phyloP scores from a whole-genome alignment of 2,888 invertebrate species.

The Synanthedon myopaeformis region DNA sequence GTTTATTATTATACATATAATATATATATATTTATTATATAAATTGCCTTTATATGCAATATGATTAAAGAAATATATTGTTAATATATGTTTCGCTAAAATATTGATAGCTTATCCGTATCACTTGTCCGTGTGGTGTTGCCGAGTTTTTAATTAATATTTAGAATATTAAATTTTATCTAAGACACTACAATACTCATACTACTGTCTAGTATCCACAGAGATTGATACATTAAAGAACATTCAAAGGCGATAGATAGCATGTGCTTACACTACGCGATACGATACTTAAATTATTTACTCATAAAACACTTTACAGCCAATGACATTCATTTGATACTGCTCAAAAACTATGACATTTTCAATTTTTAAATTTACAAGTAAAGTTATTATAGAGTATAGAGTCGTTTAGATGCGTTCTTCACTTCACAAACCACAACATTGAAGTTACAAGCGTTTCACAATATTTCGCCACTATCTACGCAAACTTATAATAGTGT shows the following conservation, averaged over 20 bases:
- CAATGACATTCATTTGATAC: conserved; percentile 21
- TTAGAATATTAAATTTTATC: conserved; percentile 65
- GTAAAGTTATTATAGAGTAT: no score
- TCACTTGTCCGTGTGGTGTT: conserved; percentile 67
- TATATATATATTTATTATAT: conserved; percentile 23
- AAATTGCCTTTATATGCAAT: conserved; percentile 50
- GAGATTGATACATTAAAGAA: conserved; percentile 55
- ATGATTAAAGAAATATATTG: conserved; percentile 51
- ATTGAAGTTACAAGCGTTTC: background rate
- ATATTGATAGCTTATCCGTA: conserved; percentile 54
- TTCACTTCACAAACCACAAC: background rate
- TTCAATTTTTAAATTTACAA: conserved; percentile 3
- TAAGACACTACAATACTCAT: conserved; percentile 51
- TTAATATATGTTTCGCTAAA: conserved; percentile 41
- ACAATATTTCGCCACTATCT: no score
- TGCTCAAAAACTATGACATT: conserved; percentile 12
- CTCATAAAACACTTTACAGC: conserved; percentile 28
- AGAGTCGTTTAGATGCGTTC: no score
- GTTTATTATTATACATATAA: conserved; percentile 6
- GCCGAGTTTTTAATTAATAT: conserved; percentile 46
- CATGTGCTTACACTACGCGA: conserved; percentile 48
- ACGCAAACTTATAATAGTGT: no score
- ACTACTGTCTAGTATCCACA: conserved; percentile 66
- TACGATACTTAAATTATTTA: conserved; percentile 14
- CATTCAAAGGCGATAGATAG: conserved; percentile 54